Conservation (phyloP, 2,113 vertebrate genomes). For the Sphaerodactylus townsendi region DNA sequence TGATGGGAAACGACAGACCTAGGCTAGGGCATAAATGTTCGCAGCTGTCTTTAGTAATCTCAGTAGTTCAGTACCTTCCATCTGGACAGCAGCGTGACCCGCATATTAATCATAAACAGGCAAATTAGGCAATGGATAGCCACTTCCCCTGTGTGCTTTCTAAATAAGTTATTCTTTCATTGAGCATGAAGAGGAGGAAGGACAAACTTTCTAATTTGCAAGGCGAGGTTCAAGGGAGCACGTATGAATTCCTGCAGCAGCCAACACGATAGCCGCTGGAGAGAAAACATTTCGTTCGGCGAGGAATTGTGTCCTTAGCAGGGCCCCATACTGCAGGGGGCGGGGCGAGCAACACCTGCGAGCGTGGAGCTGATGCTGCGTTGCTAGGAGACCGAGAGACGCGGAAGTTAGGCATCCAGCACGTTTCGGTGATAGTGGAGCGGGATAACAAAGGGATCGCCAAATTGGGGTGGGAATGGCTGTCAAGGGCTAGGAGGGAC, state of each 20-base stretch:
- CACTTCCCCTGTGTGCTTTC: neutral
- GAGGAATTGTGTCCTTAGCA: neutral
- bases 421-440: too few relatives aligned
- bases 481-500: too few relatives aligned
- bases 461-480: too few relatives aligned
- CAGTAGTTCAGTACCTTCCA: too few relatives aligned
- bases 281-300: too few relatives aligned
- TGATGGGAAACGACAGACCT: too few relatives aligned
- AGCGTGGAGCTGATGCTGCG: neutral
- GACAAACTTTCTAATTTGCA: neutral
- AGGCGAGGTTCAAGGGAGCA: neutral
- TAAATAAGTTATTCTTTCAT: neutral
- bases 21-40: too few relatives aligned
- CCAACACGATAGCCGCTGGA: rapidly evolving
- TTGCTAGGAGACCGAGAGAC: slow-evolving; percentile 24
- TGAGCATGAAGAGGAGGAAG: neutral
- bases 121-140: neutral
- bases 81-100: neutral
- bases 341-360: rapidly evolving
- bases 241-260: neutral
- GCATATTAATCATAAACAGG: neutral
- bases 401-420: neutral
- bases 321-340: neutral
- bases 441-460: too few relatives aligned
- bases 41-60: too few relatives aligned